Conservation (phyloP, 2,888 invertebrate genomes). For the Xestia rhomboidea region DNA sequence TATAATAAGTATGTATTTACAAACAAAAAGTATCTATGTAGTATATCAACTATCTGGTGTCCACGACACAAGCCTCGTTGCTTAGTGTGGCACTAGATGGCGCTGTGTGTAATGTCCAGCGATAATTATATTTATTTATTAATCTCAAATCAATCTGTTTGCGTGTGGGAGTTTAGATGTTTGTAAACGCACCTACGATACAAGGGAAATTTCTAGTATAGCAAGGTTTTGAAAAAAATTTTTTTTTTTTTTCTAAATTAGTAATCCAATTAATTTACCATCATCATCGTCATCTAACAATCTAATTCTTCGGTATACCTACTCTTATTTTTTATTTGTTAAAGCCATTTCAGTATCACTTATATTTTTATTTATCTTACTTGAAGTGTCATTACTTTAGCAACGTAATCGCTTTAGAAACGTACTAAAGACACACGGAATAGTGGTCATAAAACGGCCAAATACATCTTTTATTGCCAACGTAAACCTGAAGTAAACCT, state of each 20-base stretch:
- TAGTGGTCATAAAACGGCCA: not conserved
- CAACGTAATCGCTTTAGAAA: not conserved
- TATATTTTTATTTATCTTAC: constrained; percentile 3
- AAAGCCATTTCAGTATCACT: not conserved
- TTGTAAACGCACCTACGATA: too few species aligned
- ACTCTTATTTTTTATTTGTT: not conserved
- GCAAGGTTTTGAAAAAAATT: too few species aligned
- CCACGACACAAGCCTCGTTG: too few species aligned
- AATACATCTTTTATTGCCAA: not conserved
- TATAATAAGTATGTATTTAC: too few species aligned
- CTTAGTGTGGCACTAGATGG: too few species aligned
- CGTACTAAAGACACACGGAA: not conserved
- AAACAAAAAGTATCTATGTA: too few species aligned
- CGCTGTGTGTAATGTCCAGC: too few species aligned
- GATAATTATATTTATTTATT: too few species aligned
- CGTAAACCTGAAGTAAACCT: not conserved
- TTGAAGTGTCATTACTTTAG: constrained; percentile 2
- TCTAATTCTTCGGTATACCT: not conserved
- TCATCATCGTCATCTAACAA: not conserved
- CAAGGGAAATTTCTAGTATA: not conserved
- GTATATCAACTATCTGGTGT: too few species aligned
- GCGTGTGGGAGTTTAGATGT: not conserved
- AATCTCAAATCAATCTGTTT: not conserved
- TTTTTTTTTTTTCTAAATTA: too few species aligned
- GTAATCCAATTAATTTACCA: too few species aligned